phyloP scores from a whole-genome alignment of 2,888 invertebrate genomes.

The Choreutis nemorana region DNA sequence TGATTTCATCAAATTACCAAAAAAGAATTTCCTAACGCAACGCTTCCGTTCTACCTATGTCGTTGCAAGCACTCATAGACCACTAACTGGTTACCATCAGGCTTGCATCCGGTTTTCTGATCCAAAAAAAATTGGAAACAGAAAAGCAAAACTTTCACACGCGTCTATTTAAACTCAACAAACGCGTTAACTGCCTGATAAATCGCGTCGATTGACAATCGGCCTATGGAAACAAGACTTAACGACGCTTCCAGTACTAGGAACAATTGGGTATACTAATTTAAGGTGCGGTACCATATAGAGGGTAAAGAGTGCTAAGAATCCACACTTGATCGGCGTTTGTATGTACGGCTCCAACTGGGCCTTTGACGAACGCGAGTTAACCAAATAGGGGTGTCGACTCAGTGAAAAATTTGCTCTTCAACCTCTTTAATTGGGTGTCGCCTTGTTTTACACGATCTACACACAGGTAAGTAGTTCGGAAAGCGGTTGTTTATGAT shows the following conservation, averaged over 20 bases:
- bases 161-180: neutral
- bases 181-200: constrained; percentile 39
- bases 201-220: constrained; percentile 41
- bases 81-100: no score
- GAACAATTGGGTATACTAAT: constrained; percentile 61
- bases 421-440: constrained; percentile 61
- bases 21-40: no score
- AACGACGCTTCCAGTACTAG: constrained; percentile 29
- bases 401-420: constrained; percentile 60
- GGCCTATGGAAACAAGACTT: constrained; percentile 26
- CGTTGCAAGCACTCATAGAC: no score
- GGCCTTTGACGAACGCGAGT: constrained; percentile 52
- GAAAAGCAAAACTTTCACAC: no score
- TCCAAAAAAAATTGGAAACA: no score
- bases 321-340: constrained; percentile 60
- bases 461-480: constrained; percentile 13
- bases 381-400: constrained; percentile 56
- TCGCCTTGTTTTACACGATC: constrained; percentile 30
- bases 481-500: no score
- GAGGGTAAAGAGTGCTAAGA: constrained; percentile 48
- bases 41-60: no score
- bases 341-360: constrained; percentile 62
- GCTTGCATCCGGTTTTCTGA: no score
- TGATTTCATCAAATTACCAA: no score
- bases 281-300: constrained; percentile 60